Evolutionary conservation across 2,113 vertebrate species (phyloP).

Genomic region (Thalassoma bifasciatum): DNA sequence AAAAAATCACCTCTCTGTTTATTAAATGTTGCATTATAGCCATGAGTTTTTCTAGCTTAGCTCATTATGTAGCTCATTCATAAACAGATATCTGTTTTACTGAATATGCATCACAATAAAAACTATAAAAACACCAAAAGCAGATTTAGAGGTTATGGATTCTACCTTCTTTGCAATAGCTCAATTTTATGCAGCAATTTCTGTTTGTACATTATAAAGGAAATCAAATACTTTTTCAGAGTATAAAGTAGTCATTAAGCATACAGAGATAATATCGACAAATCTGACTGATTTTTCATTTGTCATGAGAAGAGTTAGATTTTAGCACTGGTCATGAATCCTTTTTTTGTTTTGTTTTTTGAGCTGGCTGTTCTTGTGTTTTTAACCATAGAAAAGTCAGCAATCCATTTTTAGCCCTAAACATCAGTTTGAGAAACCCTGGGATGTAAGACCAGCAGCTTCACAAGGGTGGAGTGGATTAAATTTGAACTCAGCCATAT

Average conservation of each 20-base stretch:
- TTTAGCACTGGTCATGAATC: neutral
- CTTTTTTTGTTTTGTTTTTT: neutral
- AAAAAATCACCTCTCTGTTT: no score
- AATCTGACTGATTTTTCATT: neutral
- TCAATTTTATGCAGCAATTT: no score
- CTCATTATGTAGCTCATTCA: no score
- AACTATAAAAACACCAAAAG: no score
- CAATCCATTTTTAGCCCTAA: slow-evolving; percentile 14
- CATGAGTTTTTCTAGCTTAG: no score
- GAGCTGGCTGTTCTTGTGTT: slow-evolving; percentile 17
- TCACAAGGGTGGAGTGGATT: slow-evolving; percentile 40
- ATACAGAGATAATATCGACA: neutral
- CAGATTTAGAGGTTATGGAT: no score
- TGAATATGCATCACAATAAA: no score
- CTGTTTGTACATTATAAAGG: no score
- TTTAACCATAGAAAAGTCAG: slow-evolving; percentile 3
- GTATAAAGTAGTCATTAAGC: neutral
- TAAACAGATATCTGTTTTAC: no score
- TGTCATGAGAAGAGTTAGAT: neutral
- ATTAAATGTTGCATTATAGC: no score
- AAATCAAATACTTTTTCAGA: neutral
- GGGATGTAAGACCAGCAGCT: slow-evolving; percentile 13
- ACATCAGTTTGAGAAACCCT: slow-evolving; percentile 17
- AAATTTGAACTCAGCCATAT: slow-evolving; percentile 68
- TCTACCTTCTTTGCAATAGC: neutral